A percentile compares a stretch with the other conserved stretches of the same genome.
Evolutionary conservation across 1,140 invertebrate genomes (phyloP).

Genomic region (Plectrocnemia conspersa): DNA sequence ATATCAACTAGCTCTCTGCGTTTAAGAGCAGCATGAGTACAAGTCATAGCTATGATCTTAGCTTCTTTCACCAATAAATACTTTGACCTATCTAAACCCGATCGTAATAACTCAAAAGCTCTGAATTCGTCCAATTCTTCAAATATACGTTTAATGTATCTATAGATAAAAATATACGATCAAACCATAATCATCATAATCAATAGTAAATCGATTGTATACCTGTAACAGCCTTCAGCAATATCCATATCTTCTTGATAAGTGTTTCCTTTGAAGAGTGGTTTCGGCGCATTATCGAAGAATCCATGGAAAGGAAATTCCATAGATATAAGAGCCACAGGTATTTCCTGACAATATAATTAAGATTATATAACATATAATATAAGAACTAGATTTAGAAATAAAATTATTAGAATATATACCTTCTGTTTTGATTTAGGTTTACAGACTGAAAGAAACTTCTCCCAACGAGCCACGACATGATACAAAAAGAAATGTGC

Average conservation of each 20-base stretch:
- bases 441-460: constrained; percentile 59
- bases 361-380: constrained; percentile 1
- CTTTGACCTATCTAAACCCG: constrained; percentile 90
- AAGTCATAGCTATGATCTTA: constrained; percentile 99
- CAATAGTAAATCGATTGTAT: constrained; percentile 26
- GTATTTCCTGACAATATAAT: constrained; percentile 22
- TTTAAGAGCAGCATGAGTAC: constrained; percentile 97
- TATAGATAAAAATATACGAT: constrained; percentile 38
- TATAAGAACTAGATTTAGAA: neutral
- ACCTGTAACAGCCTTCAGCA: constrained; percentile 88
- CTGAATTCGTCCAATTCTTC: constrained; percentile 96
- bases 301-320: constrained; percentile 92
- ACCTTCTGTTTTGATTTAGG: constrained; percentile 25
- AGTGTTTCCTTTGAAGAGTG: constrained; percentile 76
- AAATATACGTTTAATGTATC: constrained; percentile 94
- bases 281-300: constrained; percentile 89
- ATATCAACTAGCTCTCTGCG: constrained; percentile 93
- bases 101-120: constrained; percentile 94
- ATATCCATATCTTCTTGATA: constrained; percentile 87
- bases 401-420: constrained; percentile 9
- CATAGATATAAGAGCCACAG: constrained; percentile 40
- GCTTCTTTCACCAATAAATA: constrained; percentile 98
- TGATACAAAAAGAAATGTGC: constrained; percentile 87
- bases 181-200: constrained; percentile 8
- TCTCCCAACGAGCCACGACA: constrained; percentile 86